phyloP scores from a whole-genome alignment of 1,140 invertebrate genomes.

The Whitmania pigra region DNA sequence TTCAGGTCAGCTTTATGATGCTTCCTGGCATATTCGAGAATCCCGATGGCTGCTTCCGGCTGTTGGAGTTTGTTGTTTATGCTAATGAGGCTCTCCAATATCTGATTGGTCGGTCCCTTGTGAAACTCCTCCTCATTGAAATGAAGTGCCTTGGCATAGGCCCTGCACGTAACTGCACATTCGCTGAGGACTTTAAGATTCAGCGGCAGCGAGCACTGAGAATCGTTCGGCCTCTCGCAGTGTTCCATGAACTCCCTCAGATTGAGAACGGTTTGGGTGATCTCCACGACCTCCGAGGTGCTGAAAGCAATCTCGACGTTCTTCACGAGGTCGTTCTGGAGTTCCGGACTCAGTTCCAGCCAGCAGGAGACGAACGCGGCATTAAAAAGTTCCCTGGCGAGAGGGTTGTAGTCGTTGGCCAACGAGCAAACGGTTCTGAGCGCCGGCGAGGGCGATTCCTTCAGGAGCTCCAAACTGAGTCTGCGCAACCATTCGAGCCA shows the following conservation, averaged over 20 bases:
- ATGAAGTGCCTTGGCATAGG: conserved; percentile 88
- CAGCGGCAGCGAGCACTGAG: conserved; percentile 72
- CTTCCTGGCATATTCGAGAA: conserved; percentile 77
- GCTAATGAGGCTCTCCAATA: conserved; percentile 82
- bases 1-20: conserved; percentile 51
- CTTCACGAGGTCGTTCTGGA: conserved; percentile 72
- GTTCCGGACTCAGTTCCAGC: conserved; percentile 73
- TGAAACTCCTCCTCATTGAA: conserved; percentile 97
- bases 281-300: conserved; percentile 84
- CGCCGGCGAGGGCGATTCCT: conserved; percentile 86
- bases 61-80: conserved; percentile 99
- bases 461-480: conserved; percentile 79
- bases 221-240: conserved; percentile 59
- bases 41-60: conserved; percentile 84
- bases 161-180: conserved; percentile 53
- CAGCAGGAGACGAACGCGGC: conserved; percentile 97
- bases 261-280: conserved; percentile 93
- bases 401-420: conserved; percentile 81
- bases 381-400: conserved; percentile 89
- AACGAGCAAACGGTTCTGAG: conserved; percentile 74
- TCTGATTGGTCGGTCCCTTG: conserved; percentile 55
- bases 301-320: conserved; percentile 76
- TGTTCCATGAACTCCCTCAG: conserved; percentile 99
- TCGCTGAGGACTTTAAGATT: conserved; percentile 60
- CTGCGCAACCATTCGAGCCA: conserved; percentile 92